Evolutionary conservation across 2,113 vertebrate genomes (phyloP).

Genomic region (Nipponia nippon): DNA sequence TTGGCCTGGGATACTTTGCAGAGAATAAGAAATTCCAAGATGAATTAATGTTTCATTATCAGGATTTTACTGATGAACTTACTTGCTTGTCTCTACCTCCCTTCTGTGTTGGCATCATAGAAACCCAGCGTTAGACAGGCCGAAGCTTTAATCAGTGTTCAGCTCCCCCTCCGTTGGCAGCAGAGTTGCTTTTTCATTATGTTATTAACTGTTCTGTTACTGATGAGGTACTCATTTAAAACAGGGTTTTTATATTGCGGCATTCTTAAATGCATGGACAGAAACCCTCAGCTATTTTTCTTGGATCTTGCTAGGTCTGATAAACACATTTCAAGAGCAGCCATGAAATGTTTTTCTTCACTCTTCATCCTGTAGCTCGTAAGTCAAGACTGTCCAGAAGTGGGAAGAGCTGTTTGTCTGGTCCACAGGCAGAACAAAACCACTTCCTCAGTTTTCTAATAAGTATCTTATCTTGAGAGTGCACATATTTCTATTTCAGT

Average conservation of each 20-base stretch:
- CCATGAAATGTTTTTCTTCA: neutral
- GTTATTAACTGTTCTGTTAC: neutral
- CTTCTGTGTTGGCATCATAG: neutral
- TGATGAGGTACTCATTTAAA: neutral
- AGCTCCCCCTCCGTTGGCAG: neutral
- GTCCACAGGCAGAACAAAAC: constrained; percentile 56
- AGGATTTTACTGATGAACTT: neutral
- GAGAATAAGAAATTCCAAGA: neutral
- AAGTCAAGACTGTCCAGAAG: constrained; percentile 45
- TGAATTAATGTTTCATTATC: neutral
- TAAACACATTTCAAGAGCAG: constrained; percentile 9
- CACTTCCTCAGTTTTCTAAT: constrained; percentile 71
- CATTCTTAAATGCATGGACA: neutral
- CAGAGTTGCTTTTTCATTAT: neutral
- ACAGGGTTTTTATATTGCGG: neutral
- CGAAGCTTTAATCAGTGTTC: neutral
- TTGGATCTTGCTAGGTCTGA: neutral
- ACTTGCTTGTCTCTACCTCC: neutral
- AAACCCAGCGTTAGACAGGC: neutral
- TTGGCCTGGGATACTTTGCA: neutral
- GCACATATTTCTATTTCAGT: constrained; percentile 57
- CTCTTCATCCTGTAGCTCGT: neutral
- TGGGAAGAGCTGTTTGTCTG: constrained; percentile 40
- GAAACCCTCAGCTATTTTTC: neutral
- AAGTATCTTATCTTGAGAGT: constrained; percentile 61